Base-by-base conservation (phyloP, 2,888 invertebrate species). In the Miltochrista miniata region DNA sequence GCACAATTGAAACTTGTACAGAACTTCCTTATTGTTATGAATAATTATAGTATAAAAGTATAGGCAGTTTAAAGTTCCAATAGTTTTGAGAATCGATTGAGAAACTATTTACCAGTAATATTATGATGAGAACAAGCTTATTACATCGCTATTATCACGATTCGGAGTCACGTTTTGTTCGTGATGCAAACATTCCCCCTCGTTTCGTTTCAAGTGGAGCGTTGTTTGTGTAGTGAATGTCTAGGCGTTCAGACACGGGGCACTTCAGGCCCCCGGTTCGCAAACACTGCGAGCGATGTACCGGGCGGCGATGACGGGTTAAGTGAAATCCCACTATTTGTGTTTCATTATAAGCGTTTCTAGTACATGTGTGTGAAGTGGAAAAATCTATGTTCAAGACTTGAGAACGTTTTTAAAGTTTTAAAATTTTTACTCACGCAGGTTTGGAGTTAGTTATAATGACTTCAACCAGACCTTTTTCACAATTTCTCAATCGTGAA, bases 161-260 rank as follows among this genome's bases (percentile, higher is more conserved):
- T 56, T 61, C 43, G 55, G 54, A 58, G 50, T 58, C 51, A 43
- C 55, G 40, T 64, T 64, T 55, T 36, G 45, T 47, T 57, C 39
- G 52, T 45, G 15, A 45, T n/a, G 37, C 42, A 48, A 43, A 61
- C 41, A 53, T 34, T 48, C 50, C 61, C 56, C 52, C 52, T 47
- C 42, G 46, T 46, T 45, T 49, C 47, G 50, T 45, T 48, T 52
- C 51, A 51, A 55, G 65, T 53, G 51, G 48, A 51, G 59, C 52
- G 51, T 57, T 67, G 67, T 69, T 67, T 69, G 70, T 56, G 53
- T 55, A 42, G 58, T 51, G 48, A 54, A 60, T 63, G 54, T 57
- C 67, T 66, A 62, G 57, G 67, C 60, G 56, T 56, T 57, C 56
- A 56, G 65, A 59, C 49, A 57, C 50, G 41, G 42, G 60, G 50